A percentile compares a stretch with the other conserved stretches of the same genome.
Conservation (phyloP, 1,140 invertebrate species). For the Drosophila mayri region DNA sequence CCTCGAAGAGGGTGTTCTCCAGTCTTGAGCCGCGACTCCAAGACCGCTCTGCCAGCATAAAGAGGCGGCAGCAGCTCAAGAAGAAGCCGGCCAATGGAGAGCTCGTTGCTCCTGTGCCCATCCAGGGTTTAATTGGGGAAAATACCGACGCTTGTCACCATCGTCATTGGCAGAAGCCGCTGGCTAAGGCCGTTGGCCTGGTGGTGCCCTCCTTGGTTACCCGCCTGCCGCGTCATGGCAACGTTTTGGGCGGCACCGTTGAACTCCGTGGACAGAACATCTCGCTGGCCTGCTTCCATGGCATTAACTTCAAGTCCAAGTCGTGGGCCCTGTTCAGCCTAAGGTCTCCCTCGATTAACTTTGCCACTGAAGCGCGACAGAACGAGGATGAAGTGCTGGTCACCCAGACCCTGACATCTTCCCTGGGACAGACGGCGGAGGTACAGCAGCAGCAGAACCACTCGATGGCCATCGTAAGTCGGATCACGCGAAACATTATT, state of each 20-base stretch:
- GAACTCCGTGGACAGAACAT: slow-evolving; percentile 96
- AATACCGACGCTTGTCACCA: slow-evolving; percentile 91
- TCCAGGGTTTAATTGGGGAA: slow-evolving; percentile 33
- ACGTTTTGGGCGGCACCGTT: slow-evolving; percentile 96
- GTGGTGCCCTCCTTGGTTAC: slow-evolving; percentile 90
- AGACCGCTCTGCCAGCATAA: slow-evolving; percentile 86
- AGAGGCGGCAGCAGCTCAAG: slow-evolving; percentile 80
- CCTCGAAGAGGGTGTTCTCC: slow-evolving; percentile 95
- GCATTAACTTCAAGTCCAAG: slow-evolving; percentile 97
- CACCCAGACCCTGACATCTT: slow-evolving; percentile 95
- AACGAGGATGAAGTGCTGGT: slow-evolving; percentile 88
- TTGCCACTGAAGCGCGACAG: slow-evolving; percentile 97
- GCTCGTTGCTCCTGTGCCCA: slow-evolving; percentile 7
- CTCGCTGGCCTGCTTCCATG: slow-evolving; percentile 98
- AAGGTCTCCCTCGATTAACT: slow-evolving; percentile 97
- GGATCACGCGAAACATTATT: slow-evolving; percentile 94
- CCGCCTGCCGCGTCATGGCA: slow-evolving; percentile 90
- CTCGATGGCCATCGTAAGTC: slow-evolving; percentile 96
- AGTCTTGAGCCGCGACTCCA: slow-evolving; percentile 88
- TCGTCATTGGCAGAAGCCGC: slow-evolving; percentile 94
- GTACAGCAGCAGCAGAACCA: slow-evolving; percentile 90
- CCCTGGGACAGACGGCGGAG: slow-evolving; percentile 90
- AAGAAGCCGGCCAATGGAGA: slow-evolving; percentile 83
- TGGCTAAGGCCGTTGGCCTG: slow-evolving; percentile 88
- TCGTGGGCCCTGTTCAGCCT: slow-evolving; percentile 98